Evolutionary conservation across 2,797 vertebrate genomes (phyloP), one percentile per base, ranked within the genome.

Genomic region (Enteromius thamalakanensis): DNA sequence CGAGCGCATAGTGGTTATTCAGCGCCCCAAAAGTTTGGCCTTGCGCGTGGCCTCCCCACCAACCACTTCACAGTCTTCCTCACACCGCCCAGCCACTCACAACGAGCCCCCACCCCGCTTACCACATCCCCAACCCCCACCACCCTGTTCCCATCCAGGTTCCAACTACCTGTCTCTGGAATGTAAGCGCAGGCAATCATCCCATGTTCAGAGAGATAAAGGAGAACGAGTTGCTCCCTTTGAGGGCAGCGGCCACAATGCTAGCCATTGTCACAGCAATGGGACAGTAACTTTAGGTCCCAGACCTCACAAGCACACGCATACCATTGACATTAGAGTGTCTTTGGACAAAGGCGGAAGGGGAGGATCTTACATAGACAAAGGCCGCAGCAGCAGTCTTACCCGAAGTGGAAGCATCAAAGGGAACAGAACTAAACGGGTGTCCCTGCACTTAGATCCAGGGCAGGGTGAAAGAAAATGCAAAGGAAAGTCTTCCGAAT

Each of bases 1-100:
- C 94, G 95, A 96, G 92, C 94, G 96, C 82, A 94, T 96, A 90
- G 93, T 93, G 84, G 92, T 95, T 87, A 92, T 95, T 91, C 95
- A 94, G 91, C 94, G 94, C 89, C 95, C 95, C 76, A 95, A 95
- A 91, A 94, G 93, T 78, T 84, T 96, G 90, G 88, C 90, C 86
- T 89, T 95, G 75, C 93, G 92, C n/a, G 90, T 94, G 86, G 89
- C 90, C 42, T 94, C 94, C 53, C 94, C 94, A 49, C 92, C 94
- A 87, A 89, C 88, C 87, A 84, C 91, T 82, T 90, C 89, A 0
- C 94, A 93, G 75, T 91, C 90, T 89, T 89, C 92, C 76, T 92
- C 93, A 78, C 91, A 92, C 26, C 90, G 92, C 84, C 90, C 91
- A 80, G 45, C 89, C 78, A 87, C 90, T 26, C 87, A 91, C 68